Base-by-base conservation (phyloP, 1,140 invertebrate species). In the Drosophila fuyamai region DNA sequence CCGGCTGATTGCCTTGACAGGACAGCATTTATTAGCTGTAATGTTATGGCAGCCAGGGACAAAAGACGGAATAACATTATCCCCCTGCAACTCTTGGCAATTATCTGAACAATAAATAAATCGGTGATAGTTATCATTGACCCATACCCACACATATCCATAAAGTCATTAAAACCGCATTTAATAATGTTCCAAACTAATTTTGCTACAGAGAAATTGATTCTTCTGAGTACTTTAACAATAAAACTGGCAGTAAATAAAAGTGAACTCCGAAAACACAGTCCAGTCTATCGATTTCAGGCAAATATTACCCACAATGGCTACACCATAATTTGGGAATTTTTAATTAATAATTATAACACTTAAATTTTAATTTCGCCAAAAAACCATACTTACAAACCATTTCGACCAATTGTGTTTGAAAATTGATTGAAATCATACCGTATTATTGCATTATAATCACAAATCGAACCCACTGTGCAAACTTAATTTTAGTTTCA, bases 121-220 rank as follows among this genome's bases (percentile, higher is more conserved):
- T 62, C 8, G 27, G 27, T 23, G 60, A 55, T 47, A 23, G 29
- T 66, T 50, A 55, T 55, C 50, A 71, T 59, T 13, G 41, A 18
- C 55, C 59, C 51, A 77, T 58, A 46, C 51, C 29, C 57, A 56
- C 56, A 51, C 72, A 70, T 70, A 59, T 61, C 59, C 66, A 50
- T 38, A 61, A 53, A 76, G 80, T 61, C 81, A 83, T 83, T 83
- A 79, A 84, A 84, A 84, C 79, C 71, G 63, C 81, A 83, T 83
- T 84, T 84, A 76, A 83, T 79, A 68, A n/a, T 27, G 23, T n/a
- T 1, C 23, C 46, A 48, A 32, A 10, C 8, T 8, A 13, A 10
- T 32, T 14, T 35, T 1, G 8, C 13, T 55, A 23, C 36, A 9
- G 13, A 14, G 13, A 41, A 9, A 32, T 23, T 23, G 23, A 23